Evolutionary conservation across 2,888 invertebrate genomes (phyloP), one percentile per base, ranked within the genome.

Genomic region (Acheta domesticus): DNA sequence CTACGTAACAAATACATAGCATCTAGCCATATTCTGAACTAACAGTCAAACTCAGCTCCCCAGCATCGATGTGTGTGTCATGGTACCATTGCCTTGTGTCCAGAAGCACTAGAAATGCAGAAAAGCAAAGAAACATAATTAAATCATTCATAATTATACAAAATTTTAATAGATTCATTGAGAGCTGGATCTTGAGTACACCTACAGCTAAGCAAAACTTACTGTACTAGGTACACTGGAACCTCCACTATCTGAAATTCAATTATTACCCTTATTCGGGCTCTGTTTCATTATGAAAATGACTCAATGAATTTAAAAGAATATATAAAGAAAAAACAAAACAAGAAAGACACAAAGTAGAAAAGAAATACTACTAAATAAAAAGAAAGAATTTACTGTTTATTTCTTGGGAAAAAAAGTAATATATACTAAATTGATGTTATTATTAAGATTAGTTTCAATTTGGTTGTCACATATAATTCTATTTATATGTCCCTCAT

Each of bases 61-160:
- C 93, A 82, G 93, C 92, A 76, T 93, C 91, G 80, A 96, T 93
- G 83, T 90, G 91, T 73, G 97, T 97, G 78, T 93, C 92, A 86
- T 97, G 96, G 86, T 96, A 97, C 97, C 97, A 97, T 81, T 94
- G 90, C 83, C 96, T 91, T 0, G 97, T 97, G 85, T 97, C 96
- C 79, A 97, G 88, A 80, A 97, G 89, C 81, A 97, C 94, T 93
- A 87, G 82, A 90, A 86, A 80, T 82, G 81, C 16, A 62, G 19
- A 62, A 62, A 62, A 62, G 16, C 62, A 62, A 62, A 62, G 14
- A 12, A 62, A 62, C 16, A 62, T 4, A 3, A 16, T 62, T n/a
- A 62, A 62, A 36, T 36, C 36, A 36, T 36, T 36, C 36, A 8
- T 36, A 8, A 36, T 36, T 36, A 36, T 36, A 36, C 5, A 36